Conservation (phyloP, 2,113 vertebrate genomes). For the Chlorocebus sabaeus region DNA sequence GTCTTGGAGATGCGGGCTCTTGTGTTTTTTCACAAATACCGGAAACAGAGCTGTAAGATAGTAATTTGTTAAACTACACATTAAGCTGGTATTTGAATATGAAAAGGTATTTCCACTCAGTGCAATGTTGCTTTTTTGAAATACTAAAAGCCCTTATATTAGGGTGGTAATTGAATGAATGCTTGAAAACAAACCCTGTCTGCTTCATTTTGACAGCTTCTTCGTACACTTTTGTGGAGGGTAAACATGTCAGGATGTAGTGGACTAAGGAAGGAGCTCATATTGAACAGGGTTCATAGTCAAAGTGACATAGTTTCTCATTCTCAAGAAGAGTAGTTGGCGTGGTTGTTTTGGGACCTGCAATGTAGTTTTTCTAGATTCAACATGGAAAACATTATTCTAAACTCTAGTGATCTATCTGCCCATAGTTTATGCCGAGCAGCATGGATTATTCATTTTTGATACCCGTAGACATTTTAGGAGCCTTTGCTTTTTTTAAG, state of each 20-base stretch:
- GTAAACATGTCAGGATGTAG: background rate
- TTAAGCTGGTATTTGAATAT: slow-evolving; percentile 17
- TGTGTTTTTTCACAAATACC: background rate
- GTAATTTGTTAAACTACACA: background rate
- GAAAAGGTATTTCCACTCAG: slow-evolving; percentile 39
- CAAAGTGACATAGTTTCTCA: background rate
- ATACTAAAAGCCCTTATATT: background rate
- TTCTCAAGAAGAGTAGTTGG: background rate
- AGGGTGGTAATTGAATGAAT: background rate
- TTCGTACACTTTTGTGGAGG: background rate
- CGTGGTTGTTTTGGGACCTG: background rate
- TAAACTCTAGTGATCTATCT: background rate
- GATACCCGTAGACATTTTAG: background rate
- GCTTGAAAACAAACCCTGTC: background rate
- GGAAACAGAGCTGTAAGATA: slow-evolving; percentile 56
- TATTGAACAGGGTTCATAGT: background rate
- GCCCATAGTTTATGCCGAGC: background rate
- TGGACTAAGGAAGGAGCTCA: background rate
- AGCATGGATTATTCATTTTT: background rate
- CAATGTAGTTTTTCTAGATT: background rate
- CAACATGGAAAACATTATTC: background rate
- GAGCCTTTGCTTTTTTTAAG: background rate
- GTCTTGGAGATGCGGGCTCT: background rate
- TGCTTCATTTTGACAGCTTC: background rate
- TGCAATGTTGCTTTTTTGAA: slow-evolving; percentile 45